Base-by-base conservation (phyloP, 2,888 invertebrate genomes). In the Epirrita christyi region DNA sequence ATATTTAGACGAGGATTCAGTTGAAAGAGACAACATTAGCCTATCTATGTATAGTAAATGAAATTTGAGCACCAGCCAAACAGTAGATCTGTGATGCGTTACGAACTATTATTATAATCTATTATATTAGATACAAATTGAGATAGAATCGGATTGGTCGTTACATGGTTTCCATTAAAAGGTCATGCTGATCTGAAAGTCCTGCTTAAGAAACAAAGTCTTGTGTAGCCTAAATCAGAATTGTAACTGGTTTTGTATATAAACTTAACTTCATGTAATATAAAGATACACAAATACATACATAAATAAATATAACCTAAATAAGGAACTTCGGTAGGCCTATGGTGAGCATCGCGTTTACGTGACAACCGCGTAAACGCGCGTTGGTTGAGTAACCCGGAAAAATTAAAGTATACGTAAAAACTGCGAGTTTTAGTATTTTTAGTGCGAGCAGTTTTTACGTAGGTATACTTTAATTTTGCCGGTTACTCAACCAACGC, bases 61-160 rank as follows among this genome's bases (percentile, higher is more conserved):
- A 42, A 49, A 38, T 51, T 55, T 28, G 41, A 54, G 32, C 1
- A 36, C 36, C 21, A 21, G 14, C 9, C 45, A 38, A 51, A 37
- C 34, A 47, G 54, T 54, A 38, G 32, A 59, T 56, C 52, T 55
- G 41, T 47, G 46, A 56, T 50, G 55, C 45, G 34, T 58, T 36
- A 21, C 50, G 44, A 55, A 59, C 50, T 50, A 57, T 37, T 21
- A 21, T n/a, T n/a, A n/a, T n/a, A n/a, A n/a, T 21, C 21, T 21
- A 21, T 21, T n/a, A n/a, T n/a, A n/a, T n/a, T 28, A 54, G 41
- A 55, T 59, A 58, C 51, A 62, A 56, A 61, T 50, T 40, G 45
- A 61, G 52, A 59, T 57, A 47, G 41, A 63, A 59, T 63, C 55
- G 38, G 47, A 61, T 61, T 50, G 51, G 43, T 40, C 51, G 51